Percentiles rank a stretch among this genome's conserved stretches.
These are phyloP conservation scores for Drosophila flavopinicola DNA, from an alignment of 2,888 invertebrate species.

Conservation along the genomic window DNA sequence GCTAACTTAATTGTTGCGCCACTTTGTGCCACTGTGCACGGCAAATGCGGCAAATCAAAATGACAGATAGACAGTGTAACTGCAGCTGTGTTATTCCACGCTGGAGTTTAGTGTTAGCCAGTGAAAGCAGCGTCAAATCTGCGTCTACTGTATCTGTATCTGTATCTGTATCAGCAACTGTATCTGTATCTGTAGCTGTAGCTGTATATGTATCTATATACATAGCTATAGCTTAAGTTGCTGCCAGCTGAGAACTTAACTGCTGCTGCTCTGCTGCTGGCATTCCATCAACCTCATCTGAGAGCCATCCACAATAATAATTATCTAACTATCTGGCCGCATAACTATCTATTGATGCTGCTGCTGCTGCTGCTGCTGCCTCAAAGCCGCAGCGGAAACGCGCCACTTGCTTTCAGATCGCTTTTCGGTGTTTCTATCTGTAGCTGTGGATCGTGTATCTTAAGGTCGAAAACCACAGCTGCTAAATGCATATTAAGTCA, in stretches of 20 bases:
- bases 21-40: slow-evolving; percentile 45
- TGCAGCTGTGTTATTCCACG: slow-evolving; percentile 41
- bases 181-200: slow-evolving; percentile 17
- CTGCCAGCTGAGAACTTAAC: slow-evolving; percentile 30
- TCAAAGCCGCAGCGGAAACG: slow-evolving; percentile 69
- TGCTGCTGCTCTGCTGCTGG: slow-evolving; percentile 24
- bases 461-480: slow-evolving; percentile 66
- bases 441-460: slow-evolving; percentile 19
- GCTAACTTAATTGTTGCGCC: background rate
- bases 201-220: slow-evolving; percentile 6
- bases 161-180: slow-evolving; percentile 18
- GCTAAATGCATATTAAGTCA: slow-evolving; percentile 71
- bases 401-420: slow-evolving; percentile 56
- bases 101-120: slow-evolving; percentile 37
- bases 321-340: slow-evolving; percentile 67
- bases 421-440: slow-evolving; percentile 23
- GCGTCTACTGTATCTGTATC: slow-evolving; percentile 16
- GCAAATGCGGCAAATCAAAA: slow-evolving; percentile 67
- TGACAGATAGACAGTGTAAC: slow-evolving; percentile 62
- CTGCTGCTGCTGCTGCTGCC: slow-evolving; percentile 21
- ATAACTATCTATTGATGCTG: slow-evolving; percentile 47
- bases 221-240: slow-evolving; percentile 15
- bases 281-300: slow-evolving; percentile 43
- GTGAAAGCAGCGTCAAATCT: slow-evolving; percentile 67
- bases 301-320: slow-evolving; percentile 61